These are phyloP conservation scores for Ypsolopha scabrella DNA, from an alignment of 2,888 invertebrate genomes.

Conservation along the genomic window DNA sequence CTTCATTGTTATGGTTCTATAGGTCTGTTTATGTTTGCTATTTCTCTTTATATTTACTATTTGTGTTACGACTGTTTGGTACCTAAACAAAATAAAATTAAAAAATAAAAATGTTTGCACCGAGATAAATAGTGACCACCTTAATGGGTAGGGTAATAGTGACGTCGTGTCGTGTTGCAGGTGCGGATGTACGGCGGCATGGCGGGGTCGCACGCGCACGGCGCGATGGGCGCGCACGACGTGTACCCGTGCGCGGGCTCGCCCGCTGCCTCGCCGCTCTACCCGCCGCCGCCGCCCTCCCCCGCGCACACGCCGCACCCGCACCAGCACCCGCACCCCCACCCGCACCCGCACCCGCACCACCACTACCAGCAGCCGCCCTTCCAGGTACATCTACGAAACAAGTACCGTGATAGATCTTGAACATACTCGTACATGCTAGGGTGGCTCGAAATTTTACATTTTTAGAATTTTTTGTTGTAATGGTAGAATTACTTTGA, in stretches of 20 bases:
- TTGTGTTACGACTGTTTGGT: no score
- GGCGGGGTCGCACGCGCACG: slow-evolving; percentile 28
- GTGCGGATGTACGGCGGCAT: slow-evolving; percentile 74
- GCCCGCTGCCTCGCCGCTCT: slow-evolving; percentile 55
- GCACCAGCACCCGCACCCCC: slow-evolving; percentile 23
- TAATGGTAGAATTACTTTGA: no score
- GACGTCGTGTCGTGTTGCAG: slow-evolving; percentile 24
- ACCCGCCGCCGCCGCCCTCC: slow-evolving; percentile 62
- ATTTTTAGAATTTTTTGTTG: not conserved
- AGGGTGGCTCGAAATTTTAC: no score
- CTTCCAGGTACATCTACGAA: slow-evolving; percentile 56
- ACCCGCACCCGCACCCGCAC: slow-evolving; percentile 16
- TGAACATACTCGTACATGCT: not conserved
- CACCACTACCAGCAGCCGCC: slow-evolving; percentile 58
- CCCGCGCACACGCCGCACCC: slow-evolving; percentile 61
- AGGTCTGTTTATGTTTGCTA: no score
- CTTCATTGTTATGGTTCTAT: no score
- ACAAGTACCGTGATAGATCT: no score
- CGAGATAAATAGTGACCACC: no score
- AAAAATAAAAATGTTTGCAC: no score
- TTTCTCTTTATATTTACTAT: no score
- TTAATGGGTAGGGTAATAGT: no score
- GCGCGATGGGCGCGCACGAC: slow-evolving; percentile 18
- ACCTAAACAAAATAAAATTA: no score
- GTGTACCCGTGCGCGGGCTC: slow-evolving; percentile 50